These are phyloP conservation scores for Clostera curtula DNA, from an alignment of 2,888 invertebrate species.

Conservation along the genomic window DNA sequence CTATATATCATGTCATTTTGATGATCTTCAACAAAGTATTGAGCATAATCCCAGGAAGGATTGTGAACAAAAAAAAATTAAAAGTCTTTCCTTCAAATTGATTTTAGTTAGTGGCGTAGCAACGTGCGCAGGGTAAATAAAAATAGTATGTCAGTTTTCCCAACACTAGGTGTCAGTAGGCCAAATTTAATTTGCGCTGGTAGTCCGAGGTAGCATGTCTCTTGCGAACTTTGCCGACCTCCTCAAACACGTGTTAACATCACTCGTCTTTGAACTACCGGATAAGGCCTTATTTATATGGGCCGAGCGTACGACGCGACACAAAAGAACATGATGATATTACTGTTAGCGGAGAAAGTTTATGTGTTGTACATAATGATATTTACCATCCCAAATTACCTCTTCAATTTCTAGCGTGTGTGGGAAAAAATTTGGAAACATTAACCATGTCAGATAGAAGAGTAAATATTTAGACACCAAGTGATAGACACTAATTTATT, in stretches of 20 bases:
- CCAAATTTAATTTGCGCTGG: conserved; percentile 65
- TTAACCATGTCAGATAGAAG: conserved; percentile 18
- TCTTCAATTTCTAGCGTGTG: conserved; percentile 31
- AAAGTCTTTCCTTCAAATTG: no score
- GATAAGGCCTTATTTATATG: conserved; percentile 71
- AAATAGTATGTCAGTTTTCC: no score
- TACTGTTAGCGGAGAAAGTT: conserved; percentile 53
- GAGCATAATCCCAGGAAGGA: no score
- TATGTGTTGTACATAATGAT: conserved; percentile 62
- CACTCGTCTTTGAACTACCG: conserved; percentile 68
- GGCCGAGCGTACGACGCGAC: conserved; percentile 62
- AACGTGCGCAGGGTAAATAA: no score
- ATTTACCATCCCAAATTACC: conserved; percentile 54
- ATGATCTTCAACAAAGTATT: no score
- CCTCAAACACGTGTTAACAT: conserved; percentile 66
- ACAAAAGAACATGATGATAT: conserved; percentile 66
- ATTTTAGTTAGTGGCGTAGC: no score
- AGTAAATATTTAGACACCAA: no score
- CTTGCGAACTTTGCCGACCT: conserved; percentile 50
- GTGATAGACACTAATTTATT: no score
- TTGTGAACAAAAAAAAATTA: no score
- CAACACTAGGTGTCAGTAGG: conserved; percentile 47
- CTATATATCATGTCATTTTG: no score
- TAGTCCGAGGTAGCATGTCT: conserved; percentile 30
- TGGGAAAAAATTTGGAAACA: conserved; percentile 28